Base-by-base conservation (phyloP, 2,113 vertebrate species). In the Oncorhynchus nerka region DNA sequence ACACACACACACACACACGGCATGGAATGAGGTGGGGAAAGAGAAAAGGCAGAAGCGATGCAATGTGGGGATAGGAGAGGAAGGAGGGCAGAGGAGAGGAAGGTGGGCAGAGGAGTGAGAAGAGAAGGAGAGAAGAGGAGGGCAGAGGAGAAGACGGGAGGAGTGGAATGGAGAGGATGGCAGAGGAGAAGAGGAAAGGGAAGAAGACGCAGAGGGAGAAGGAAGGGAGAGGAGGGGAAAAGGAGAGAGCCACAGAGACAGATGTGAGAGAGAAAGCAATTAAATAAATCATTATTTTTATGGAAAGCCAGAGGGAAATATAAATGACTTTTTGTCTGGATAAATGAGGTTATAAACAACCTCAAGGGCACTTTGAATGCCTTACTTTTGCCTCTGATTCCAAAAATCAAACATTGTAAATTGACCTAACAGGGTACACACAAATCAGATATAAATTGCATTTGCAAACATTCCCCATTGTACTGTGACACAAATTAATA, bases 1-100 rank as follows among this genome's bases (percentile, higher is more conserved):
- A 90, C 30, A 88, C 86, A 92, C 89, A 90, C 32, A 32, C 86
- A 32, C 30, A 32, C 32, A 45, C 28, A 72, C 22, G 34, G 12
- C 39, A 39, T 9, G 39, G 9, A 11, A 45, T 45, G 39, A 2
- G 22, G 51, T 5, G 30, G 20, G 24, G 9, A 39, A 24, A 72
- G 5, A 24, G 8, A 45, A 45, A 9, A 45, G 39, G 9, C 39
- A 45, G 9, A 19, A 28, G 13, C 4, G 30, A 9, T 82, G 89
- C 83, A 73, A 87, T 16, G 48, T 39, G 74, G 8, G 71, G 73
- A 69, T 4, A 3, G 70, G 3, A 67, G 8, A 70, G 26, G 1
- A 11, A 49, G 16, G 1, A 11, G 39, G 16, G 20, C 3, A 32
- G 39, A 45, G 39, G 8, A 45, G 39, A 9, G 8, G 34, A 39